Base-by-base conservation (phyloP, 2,888 invertebrate genomes). In the Anticlea derivata region DNA sequence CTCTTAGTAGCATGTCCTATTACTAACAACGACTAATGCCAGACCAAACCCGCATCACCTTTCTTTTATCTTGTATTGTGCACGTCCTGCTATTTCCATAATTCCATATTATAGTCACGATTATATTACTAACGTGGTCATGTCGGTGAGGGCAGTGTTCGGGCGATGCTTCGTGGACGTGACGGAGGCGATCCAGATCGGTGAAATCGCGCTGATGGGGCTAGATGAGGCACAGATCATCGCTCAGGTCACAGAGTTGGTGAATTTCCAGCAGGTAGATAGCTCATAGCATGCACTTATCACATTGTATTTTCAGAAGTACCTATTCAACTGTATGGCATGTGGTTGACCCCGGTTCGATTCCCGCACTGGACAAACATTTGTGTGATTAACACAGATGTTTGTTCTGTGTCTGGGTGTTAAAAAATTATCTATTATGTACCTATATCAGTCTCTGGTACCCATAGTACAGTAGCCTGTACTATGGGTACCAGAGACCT, bases 81-180 rank as follows among this genome's bases (percentile, higher is more conserved):
- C 50, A 54, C 43, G 49, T 39, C 26, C 8, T 8, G 27, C 43
- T 46, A 40, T 55, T 48, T 47, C 31, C 27, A 57, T 60, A 47
- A 35, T 26, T 44, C 4, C 17, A 27, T 44, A 40, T 48, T 34
- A 48, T 30, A 7, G 30, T 70, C 65, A 17, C 17, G 17, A 17
- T 3, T 17, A 4, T 17, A 17, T 3, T 48, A 45, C 30, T 53
- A 49, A 53, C 39, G 7, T 40, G 53, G 48, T 70, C 68, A 70
- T 74, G 40, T 37, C 40, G 58, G 51, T 39, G 46, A 74, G 69
- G 60, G 75, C 87, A 90, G 89, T 89, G 65, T 49, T 86, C 73
- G 73, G 75, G 23, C 78, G 89, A 63, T 90, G 89, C 76, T 75
- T 90, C 65, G 68, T 77, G 60, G 73, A 84, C 70, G 72, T 78